Percentiles rank a stretch among this genome's conserved stretches.
Conservation (phyloP, 1,140 invertebrate genomes). For the Lasioglossum albipes region DNA sequence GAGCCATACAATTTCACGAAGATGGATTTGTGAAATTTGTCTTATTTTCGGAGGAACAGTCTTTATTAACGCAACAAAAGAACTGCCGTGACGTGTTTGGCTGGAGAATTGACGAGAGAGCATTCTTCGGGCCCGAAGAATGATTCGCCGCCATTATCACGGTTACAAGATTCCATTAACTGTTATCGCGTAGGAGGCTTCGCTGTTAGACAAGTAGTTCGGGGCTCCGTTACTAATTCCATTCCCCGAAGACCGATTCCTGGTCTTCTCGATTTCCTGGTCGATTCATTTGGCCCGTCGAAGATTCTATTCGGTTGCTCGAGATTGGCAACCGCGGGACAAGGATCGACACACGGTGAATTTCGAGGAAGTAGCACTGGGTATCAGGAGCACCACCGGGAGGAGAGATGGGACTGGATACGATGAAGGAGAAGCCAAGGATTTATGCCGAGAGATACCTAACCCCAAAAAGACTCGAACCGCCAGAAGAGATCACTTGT, state of each 20-base stretch:
- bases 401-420: conserved; percentile 16
- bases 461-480: conserved; percentile 64
- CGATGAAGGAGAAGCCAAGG: conserved; percentile 30
- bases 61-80: too few relatives aligned
- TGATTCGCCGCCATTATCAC: not conserved
- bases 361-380: conserved; percentile 31
- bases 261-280: conserved; percentile 14
- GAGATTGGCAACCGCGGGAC: conserved; percentile 58
- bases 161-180: not conserved
- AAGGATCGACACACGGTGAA: conserved; percentile 63
- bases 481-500: conserved; percentile 59
- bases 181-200: not conserved
- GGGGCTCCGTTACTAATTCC: conserved; percentile 35
- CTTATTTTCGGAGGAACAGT: too few relatives aligned
- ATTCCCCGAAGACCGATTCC: conserved; percentile 17
- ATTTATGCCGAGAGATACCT: conserved; percentile 70
- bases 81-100: too few relatives aligned
- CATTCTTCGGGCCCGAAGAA: not conserved
- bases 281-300: conserved; percentile 18
- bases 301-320: conserved; percentile 42
- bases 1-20: too few relatives aligned
- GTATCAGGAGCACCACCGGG: not conserved
- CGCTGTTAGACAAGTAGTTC: not conserved
- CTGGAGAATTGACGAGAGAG: not conserved
- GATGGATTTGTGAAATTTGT: too few relatives aligned